Conservation (phyloP, 1,140 invertebrate genomes). For the Platyscapa corneri region DNA sequence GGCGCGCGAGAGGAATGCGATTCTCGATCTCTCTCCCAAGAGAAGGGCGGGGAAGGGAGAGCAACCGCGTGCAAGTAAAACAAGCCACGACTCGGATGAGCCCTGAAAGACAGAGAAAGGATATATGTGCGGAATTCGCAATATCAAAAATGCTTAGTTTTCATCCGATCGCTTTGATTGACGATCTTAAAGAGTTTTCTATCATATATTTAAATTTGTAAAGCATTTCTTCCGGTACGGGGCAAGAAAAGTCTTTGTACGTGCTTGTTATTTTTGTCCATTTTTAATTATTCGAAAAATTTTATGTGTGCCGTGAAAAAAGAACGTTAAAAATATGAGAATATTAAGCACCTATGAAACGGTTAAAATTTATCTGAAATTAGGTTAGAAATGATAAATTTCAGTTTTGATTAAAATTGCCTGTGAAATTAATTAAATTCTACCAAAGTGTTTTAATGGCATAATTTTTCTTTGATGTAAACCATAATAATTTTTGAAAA, state of each 20-base stretch:
- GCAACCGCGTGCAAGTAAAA: not conserved
- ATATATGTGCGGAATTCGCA: not conserved
- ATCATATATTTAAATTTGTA: not conserved
- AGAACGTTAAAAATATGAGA: not conserved
- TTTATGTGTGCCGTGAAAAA: not conserved
- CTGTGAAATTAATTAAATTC: not conserved
- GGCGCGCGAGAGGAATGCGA: constrained; percentile 39
- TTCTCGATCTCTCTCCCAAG: not conserved
- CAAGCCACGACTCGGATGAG: not conserved
- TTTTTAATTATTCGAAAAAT: no score
- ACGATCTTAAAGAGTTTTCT: not conserved
- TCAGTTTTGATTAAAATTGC: not conserved
- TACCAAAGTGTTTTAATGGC: not conserved
- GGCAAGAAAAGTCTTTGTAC: not conserved
- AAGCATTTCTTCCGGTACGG: not conserved
- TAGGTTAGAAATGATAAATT: not conserved
- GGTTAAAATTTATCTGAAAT: not conserved
- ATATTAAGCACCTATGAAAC: not conserved
- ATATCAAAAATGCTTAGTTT: not conserved
- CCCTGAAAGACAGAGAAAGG: not conserved
- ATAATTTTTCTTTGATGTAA: not conserved
- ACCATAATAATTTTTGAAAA: no score
- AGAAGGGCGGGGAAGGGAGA: not conserved
- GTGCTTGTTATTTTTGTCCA: not conserved
- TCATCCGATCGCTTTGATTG: not conserved